Conservation (phyloP, 2,113 vertebrate species). For the pig (Sus scrofa) region T2T-Sscrofa CM000814.6:111732001-111732500, state of each 20-base stretch:
- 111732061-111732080: not conserved
- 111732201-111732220: not conserved
- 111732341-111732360: not conserved
- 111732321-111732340: not conserved
- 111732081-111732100: not conserved
- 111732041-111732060: not conserved
- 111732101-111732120: not conserved
- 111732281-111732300: not conserved
- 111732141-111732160: not conserved
- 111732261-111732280: not conserved
- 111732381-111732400: not conserved
- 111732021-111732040: not conserved
- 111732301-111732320: not conserved
- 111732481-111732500: slow-evolving; percentile 10
- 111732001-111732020: not conserved
- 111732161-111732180: not conserved
- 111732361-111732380: not conserved
- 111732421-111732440: slow-evolving; percentile 13
- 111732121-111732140: not conserved
- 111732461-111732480: not conserved
- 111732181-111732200: not conserved
- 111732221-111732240: not conserved
- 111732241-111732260: not conserved
- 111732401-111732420: not conserved
- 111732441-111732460: not conserved